Evolutionary conservation across 1,140 invertebrate genomes (phyloP).

Genomic region (Bombus balteatus): DNA sequence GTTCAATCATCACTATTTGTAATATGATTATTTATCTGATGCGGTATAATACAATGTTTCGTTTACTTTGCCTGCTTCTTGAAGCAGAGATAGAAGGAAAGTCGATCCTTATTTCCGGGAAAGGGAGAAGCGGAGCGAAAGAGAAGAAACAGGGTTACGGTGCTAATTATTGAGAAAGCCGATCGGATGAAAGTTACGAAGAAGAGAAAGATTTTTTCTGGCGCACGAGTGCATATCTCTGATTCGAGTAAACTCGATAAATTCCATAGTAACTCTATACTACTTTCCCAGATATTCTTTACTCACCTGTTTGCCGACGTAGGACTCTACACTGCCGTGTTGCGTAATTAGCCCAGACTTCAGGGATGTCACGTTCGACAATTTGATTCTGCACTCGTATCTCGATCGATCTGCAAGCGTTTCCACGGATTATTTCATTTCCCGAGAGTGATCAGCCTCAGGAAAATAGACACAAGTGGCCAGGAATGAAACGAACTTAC

Average conservation of each 20-base stretch:
- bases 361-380: conserved; percentile 72
- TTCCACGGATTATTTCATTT: background rate
- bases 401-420: conserved; percentile 71
- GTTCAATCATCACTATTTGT: too few species aligned
- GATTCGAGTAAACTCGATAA: background rate
- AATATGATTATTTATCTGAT: too few species aligned
- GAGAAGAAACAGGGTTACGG: too few species aligned
- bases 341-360: conserved; percentile 53
- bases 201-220: background rate
- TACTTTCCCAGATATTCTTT: background rate
- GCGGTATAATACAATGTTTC: too few species aligned
- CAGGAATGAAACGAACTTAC: conserved; percentile 34
- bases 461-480: too few species aligned
- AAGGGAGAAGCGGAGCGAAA: too few species aligned
- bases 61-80: background rate
- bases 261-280: background rate
- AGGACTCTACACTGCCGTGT: conserved; percentile 66
- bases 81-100: background rate
- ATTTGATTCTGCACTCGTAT: conserved; percentile 76
- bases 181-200: background rate
- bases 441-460: too few species aligned
- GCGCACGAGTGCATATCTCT: background rate
- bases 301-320: conserved; percentile 73
- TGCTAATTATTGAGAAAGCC: background rate
- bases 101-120: background rate